Evolutionary conservation across 2,797 vertebrate species (phyloP).

Genomic region (Acridotheres tristis): DNA sequence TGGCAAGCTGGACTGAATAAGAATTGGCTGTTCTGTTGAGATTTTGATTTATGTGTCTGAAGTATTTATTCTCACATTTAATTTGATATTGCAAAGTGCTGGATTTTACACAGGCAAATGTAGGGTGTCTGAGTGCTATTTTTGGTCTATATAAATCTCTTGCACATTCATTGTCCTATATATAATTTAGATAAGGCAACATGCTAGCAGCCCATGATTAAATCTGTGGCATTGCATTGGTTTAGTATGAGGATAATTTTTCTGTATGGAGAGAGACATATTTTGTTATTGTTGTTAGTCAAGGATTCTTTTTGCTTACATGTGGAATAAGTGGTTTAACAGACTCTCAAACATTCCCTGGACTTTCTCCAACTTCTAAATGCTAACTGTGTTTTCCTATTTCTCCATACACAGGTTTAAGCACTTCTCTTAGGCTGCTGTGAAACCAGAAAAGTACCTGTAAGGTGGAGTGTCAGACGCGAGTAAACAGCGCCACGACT

Average conservation of each 20-base stretch:
- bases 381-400: not conserved
- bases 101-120: not conserved
- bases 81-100: not conserved
- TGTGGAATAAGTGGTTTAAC: not conserved
- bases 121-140: not conserved
- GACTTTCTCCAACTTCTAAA: not conserved
- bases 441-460: not conserved
- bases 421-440: not conserved
- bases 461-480: not conserved
- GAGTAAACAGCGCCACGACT: not conserved
- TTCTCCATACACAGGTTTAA: not conserved
- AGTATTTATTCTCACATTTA: constrained; percentile 12
- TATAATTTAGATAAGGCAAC: not conserved
- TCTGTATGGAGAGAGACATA: not conserved
- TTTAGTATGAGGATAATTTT: not conserved
- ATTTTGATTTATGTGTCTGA: constrained; percentile 17
- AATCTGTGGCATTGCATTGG: not conserved
- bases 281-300: not conserved
- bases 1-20: not conserved
- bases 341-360: not conserved
- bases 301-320: not conserved
- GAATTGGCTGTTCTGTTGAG: not conserved
- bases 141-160: not conserved
- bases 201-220: not conserved
- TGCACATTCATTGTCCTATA: not conserved